Conservation (phyloP, 2,797 vertebrate genomes). For the Naso thynnoides region DNA sequence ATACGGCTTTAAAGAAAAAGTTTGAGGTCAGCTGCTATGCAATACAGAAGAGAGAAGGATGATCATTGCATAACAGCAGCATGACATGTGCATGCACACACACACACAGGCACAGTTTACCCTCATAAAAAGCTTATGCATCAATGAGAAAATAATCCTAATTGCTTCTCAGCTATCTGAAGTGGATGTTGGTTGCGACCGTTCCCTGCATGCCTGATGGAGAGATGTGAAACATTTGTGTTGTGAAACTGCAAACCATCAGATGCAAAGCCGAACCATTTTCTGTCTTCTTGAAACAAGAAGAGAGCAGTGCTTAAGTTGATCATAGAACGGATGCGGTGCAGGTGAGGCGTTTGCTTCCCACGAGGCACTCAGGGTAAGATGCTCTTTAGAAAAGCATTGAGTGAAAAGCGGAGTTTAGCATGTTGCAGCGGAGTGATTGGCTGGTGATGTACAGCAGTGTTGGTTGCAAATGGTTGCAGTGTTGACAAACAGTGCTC, state of each 20-base stretch:
- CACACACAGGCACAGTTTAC: conserved; percentile 35
- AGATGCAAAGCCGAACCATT: conserved; percentile 57
- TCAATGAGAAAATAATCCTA: conserved; percentile 70
- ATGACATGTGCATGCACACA: conserved; percentile 57
- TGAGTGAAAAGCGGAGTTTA: conserved; percentile 50
- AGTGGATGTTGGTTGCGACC: conserved; percentile 48
- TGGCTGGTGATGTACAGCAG: conserved; percentile 61
- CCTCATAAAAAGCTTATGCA: conserved; percentile 62
- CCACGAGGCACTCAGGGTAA: conserved; percentile 48
- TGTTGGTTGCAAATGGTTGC: conserved; percentile 60
- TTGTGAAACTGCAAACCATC: conserved; percentile 51
- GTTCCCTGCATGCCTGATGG: conserved; percentile 65
- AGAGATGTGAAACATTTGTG: conserved; percentile 52
- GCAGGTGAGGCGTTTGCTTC: conserved; percentile 55
- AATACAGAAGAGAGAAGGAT: conserved; percentile 30
- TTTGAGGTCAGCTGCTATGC: conserved; percentile 29
- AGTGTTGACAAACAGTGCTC: conserved; percentile 57
- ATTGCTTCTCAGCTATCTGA: conserved; percentile 65
- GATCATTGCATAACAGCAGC: conserved; percentile 43
- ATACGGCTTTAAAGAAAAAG: conserved; percentile 13
- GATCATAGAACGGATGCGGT: conserved; percentile 50
- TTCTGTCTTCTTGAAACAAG: conserved; percentile 63
- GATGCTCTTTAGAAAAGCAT: conserved; percentile 59
- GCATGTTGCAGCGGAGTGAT: conserved; percentile 55
- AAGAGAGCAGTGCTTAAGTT: conserved; percentile 55